These are phyloP conservation scores for Prionailurus bengalensis DNA, from an alignment of 2,113 vertebrate species.

Conservation along the genomic window DNA sequence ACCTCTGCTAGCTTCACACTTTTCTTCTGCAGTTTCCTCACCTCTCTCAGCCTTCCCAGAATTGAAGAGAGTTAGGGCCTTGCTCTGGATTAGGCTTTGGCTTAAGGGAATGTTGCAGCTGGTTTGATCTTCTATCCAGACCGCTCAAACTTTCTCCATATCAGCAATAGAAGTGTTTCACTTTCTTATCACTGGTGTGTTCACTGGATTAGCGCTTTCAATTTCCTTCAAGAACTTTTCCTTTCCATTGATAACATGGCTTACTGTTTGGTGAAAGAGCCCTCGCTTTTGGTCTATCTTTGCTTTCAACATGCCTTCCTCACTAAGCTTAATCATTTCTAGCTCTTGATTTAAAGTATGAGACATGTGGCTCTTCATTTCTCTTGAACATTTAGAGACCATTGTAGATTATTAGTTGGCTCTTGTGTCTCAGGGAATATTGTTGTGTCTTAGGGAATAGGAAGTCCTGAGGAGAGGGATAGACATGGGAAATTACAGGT, in stretches of 20 bases:
- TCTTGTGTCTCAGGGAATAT: not conserved
- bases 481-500: not conserved
- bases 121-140: not conserved
- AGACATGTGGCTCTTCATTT: not conserved
- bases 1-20: not conserved
- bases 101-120: not conserved
- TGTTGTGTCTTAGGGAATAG: not conserved
- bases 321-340: not conserved
- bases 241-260: not conserved
- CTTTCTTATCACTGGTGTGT: not conserved
- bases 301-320: not conserved
- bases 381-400: not conserved
- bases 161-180: not conserved
- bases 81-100: not conserved
- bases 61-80: not conserved
- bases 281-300: not conserved
- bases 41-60: not conserved
- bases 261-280: not conserved
- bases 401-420: not conserved
- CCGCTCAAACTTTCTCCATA: not conserved
- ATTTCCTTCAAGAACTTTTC: not conserved
- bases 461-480: not conserved
- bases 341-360: not conserved
- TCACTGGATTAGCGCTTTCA: not conserved
- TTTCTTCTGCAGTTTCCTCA: not conserved